Evolutionary conservation across 2,888 invertebrate species (phyloP).

Genomic region (Steromphala cineraria): DNA sequence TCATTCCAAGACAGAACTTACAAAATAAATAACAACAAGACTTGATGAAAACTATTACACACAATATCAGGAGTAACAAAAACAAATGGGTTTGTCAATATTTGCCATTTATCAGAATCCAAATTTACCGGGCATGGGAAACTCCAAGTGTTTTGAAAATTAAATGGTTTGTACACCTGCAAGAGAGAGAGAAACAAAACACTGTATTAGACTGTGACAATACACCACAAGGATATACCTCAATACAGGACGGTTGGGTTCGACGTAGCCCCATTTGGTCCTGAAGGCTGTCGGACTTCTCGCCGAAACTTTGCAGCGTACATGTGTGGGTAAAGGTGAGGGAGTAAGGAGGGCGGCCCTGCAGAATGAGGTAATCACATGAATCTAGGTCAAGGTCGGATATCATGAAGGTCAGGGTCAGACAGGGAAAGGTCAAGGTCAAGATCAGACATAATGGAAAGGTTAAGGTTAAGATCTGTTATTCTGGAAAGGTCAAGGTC

Average conservation of each 20-base stretch:
- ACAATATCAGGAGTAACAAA: too few relatives aligned
- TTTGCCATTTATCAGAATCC: too few relatives aligned
- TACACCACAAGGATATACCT: not conserved
- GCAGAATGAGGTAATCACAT: not conserved
- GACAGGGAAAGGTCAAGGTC: too few relatives aligned
- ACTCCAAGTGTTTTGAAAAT: conserved; percentile 13
- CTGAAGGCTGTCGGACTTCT: conserved; percentile 16
- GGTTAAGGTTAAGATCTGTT: too few relatives aligned
- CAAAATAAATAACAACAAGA: too few relatives aligned
- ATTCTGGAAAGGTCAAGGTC: too few relatives aligned
- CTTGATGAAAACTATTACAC: too few relatives aligned
- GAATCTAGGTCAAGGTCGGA: too few relatives aligned
- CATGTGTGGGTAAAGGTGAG: conserved; percentile 23
- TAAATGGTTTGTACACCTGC: conserved; percentile 15
- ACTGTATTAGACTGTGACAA: not conserved
- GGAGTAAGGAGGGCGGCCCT: conserved; percentile 22
- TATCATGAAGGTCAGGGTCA: not conserved
- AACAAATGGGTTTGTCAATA: too few relatives aligned
- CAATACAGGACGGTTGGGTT: conserved; percentile 13
- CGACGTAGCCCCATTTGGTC: conserved; percentile 12
- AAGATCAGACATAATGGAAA: too few relatives aligned
- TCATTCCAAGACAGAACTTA: too few relatives aligned
- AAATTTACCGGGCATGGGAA: conserved; percentile 13
- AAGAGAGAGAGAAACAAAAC: not conserved
- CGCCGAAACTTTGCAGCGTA: conserved; percentile 21